Evolutionary conservation across 2,113 vertebrate species (phyloP).

Genomic region (Myocastor coypus): DNA sequence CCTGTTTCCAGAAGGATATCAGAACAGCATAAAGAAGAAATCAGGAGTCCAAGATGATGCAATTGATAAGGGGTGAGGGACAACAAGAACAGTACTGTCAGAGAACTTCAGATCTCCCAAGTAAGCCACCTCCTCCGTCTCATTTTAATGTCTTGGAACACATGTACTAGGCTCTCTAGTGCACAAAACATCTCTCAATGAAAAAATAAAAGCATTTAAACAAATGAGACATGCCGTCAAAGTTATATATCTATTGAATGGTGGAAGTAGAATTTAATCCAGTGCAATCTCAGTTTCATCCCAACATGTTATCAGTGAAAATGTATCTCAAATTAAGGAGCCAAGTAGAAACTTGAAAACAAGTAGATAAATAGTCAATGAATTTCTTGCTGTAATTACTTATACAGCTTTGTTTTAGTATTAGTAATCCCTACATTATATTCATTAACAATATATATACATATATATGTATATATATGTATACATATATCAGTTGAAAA

Average conservation of each 20-base stretch:
- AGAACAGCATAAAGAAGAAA: neutral
- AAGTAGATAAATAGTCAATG: neutral
- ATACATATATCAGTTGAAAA: neutral
- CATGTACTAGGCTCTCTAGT: neutral
- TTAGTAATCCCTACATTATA: neutral
- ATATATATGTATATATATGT: too few relatives aligned
- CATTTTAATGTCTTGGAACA: neutral
- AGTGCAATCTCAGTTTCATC: neutral
- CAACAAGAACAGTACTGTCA: neutral
- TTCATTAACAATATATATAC: neutral
- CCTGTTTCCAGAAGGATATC: neutral
- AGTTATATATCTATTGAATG: neutral
- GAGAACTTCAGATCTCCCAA: neutral
- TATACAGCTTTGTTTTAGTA: constrained; percentile 33
- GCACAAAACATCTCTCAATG: neutral
- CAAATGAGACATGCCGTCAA: neutral
- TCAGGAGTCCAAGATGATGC: neutral
- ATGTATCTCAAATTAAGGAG: neutral
- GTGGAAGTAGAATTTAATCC: neutral
- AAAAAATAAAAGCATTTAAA: neutral
- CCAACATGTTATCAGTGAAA: neutral
- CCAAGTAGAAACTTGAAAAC: constrained; percentile 10
- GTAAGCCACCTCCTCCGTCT: neutral
- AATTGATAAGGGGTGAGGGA: neutral
- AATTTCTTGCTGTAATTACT: neutral